Percentiles rank a stretch among this genome's conserved stretches.
phyloP scores from a whole-genome alignment of 2,888 invertebrate genomes.

The Lasioglossum vierecki region DNA sequence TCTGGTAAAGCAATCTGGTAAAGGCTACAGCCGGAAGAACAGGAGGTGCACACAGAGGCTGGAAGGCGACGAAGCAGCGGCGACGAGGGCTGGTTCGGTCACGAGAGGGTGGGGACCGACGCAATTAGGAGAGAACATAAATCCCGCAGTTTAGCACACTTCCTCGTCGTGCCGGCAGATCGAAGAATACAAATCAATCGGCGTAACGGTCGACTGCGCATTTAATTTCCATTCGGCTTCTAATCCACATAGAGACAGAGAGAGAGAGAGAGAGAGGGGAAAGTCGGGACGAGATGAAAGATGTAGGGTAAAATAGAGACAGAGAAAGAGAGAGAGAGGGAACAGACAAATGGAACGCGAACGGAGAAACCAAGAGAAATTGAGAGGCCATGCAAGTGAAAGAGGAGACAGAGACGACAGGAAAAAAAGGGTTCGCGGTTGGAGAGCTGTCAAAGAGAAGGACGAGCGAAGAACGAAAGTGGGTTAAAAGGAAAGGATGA shows the following conservation, averaged over 20 bases:
- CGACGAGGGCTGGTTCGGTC: constrained; percentile 23
- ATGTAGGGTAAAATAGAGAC: background rate
- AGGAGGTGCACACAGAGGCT: constrained; percentile 7
- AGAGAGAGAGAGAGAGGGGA: background rate
- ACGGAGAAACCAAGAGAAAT: no score
- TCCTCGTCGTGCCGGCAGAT: constrained; percentile 78
- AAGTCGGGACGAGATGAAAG: no score
- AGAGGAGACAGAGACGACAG: background rate
- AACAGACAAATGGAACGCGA: no score
- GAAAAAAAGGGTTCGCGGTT: background rate
- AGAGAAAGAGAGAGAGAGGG: background rate
- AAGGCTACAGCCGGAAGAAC: constrained; percentile 30
- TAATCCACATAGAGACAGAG: constrained; percentile 48
- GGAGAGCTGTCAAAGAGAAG: background rate
- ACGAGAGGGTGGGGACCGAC: constrained; percentile 67
- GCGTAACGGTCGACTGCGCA: constrained; percentile 82
- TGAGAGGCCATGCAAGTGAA: constrained; percentile 26
- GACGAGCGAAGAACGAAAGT: constrained; percentile 25
- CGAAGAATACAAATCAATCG: constrained; percentile 83
- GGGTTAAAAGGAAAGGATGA: constrained; percentile 56
- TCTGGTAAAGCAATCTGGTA: constrained; percentile 46
- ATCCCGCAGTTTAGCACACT: constrained; percentile 82
- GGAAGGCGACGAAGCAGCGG: constrained; percentile 39
- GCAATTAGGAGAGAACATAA: constrained; percentile 83
- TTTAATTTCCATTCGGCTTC: constrained; percentile 82